Evolutionary conservation across 35 echinoderm and acorn worm genomes (phyloP).

Genomic region (Apostichopus californicus): DNA sequence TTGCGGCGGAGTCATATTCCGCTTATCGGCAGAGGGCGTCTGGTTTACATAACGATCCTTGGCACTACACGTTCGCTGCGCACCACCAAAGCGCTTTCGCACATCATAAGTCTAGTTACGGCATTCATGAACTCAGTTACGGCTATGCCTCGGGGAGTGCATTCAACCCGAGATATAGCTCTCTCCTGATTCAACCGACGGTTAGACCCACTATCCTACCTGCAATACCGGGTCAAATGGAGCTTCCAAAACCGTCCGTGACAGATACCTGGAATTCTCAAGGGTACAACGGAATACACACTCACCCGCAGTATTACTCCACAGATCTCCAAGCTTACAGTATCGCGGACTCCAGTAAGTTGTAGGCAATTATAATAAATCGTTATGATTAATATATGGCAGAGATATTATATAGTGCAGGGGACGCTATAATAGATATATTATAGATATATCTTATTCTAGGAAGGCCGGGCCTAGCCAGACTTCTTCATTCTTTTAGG

Average conservation of each 20-base stretch:
- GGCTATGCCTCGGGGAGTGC: conserved; percentile 63
- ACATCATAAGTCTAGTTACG: conserved; percentile 53
- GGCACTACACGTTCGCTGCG: conserved; percentile 74
- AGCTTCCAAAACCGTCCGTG: conserved; percentile 62
- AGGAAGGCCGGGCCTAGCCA: too few relatives aligned
- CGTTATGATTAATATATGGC: too few relatives aligned
- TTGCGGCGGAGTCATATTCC: conserved; percentile 69
- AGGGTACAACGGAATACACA: conserved; percentile 12
- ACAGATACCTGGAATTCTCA: conserved; percentile 34
- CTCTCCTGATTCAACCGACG: conserved; percentile 90
- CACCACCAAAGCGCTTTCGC: conserved; percentile 74
- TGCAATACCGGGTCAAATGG: conserved; percentile 78
- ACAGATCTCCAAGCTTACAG: conserved; percentile 26
- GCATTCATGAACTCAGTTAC: conserved; percentile 88
- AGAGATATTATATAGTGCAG: neutral
- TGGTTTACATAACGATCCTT: conserved; percentile 26
- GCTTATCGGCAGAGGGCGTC: conserved; percentile 21
- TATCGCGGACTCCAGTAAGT: conserved; percentile 25
- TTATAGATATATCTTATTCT: too few relatives aligned
- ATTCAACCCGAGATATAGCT: conserved; percentile 93
- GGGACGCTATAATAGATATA: neutral
- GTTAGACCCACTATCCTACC: conserved; percentile 82
- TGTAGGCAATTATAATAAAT: neutral
- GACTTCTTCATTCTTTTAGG: too few relatives aligned
- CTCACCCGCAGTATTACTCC: conserved; percentile 2